phyloP scores from a whole-genome alignment of 1,140 invertebrate species.

The Chymomyza costata region DNA sequence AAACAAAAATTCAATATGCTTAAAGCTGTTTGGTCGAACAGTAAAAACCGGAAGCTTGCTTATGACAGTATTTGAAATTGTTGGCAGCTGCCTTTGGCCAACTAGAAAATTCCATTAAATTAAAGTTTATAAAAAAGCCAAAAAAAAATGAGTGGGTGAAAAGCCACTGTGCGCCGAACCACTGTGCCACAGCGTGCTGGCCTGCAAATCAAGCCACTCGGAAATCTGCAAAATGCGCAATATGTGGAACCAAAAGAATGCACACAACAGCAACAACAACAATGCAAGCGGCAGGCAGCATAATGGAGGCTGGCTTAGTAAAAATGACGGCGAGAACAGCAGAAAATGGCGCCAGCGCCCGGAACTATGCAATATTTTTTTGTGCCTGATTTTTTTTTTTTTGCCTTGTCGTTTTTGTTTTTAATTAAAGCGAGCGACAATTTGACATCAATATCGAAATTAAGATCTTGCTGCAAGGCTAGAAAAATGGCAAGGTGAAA shows the following conservation, averaged over 20 bases:
- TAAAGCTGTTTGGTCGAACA: too few species aligned
- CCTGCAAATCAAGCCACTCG: conserved; percentile 38
- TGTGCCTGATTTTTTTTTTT: conserved; percentile 5
- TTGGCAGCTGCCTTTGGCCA: too few species aligned
- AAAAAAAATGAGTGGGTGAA: too few species aligned
- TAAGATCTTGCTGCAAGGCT: conserved; percentile 55
- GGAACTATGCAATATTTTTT: conserved; percentile 9
- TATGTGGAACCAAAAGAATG: conserved; percentile 18
- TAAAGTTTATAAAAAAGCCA: too few species aligned
- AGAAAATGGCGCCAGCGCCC: background rate
- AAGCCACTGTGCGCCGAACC: too few species aligned
- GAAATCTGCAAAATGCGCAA: conserved; percentile 6
- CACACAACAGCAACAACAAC: background rate
- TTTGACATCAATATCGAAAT: conserved; percentile 73
- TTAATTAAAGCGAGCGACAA: conserved; percentile 66
- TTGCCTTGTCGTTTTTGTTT: conserved; percentile 26
- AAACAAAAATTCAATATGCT: too few species aligned
- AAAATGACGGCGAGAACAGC: background rate
- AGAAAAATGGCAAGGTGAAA: conserved; percentile 10
- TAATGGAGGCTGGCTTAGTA: conserved; percentile 3
- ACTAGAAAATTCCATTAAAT: too few species aligned
- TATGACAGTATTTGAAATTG: too few species aligned
- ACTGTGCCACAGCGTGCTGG: too few species aligned
- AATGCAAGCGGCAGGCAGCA: background rate
- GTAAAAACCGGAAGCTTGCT: too few species aligned